Percentiles rank a stretch among this genome's conserved stretches.
Conservation (phyloP, 2,797 vertebrate species). For the Catharus ustulatus region DNA sequence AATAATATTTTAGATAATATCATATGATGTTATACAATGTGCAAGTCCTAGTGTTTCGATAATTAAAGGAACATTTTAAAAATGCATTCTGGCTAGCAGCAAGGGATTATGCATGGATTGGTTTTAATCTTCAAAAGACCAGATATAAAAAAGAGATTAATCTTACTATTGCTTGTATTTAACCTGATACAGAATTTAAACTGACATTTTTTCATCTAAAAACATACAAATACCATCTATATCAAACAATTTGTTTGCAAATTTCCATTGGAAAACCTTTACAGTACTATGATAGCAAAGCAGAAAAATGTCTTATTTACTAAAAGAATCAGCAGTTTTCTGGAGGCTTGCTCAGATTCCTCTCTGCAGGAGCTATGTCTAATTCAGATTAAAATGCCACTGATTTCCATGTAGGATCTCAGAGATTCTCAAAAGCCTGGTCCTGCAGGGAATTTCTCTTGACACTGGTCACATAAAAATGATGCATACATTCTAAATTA, state of each 20-base stretch:
- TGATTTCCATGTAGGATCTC: conserved; percentile 51
- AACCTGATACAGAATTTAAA: conserved; percentile 36
- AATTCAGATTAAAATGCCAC: conserved; percentile 60
- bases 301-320: conserved; percentile 12
- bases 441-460: conserved; percentile 43
- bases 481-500: background rate
- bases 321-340: conserved; percentile 20
- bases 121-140: conserved; percentile 64
- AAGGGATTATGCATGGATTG: conserved; percentile 57
- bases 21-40: conserved; percentile 30
- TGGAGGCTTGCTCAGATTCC: conserved; percentile 8
- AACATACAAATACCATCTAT: background rate
- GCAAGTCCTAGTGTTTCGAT: conserved; percentile 32
- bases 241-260: background rate
- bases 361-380: conserved; percentile 34
- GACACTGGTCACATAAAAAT: conserved; percentile 14
- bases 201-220: background rate
- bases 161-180: conserved; percentile 50
- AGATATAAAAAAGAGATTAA: conserved; percentile 49
- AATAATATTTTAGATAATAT: conserved; percentile 42
- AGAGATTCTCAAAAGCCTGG: background rate
- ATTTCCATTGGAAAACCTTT: conserved; percentile 3
- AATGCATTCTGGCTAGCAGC: conserved; percentile 26
- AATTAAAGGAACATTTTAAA: conserved; percentile 61
- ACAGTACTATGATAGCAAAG: background rate